A percentile compares a stretch with the other conserved stretches of the same genome.
These are phyloP conservation scores for Passer domesticus DNA, from an alignment of 2,113 vertebrate genomes.

Conservation along the genomic window DNA sequence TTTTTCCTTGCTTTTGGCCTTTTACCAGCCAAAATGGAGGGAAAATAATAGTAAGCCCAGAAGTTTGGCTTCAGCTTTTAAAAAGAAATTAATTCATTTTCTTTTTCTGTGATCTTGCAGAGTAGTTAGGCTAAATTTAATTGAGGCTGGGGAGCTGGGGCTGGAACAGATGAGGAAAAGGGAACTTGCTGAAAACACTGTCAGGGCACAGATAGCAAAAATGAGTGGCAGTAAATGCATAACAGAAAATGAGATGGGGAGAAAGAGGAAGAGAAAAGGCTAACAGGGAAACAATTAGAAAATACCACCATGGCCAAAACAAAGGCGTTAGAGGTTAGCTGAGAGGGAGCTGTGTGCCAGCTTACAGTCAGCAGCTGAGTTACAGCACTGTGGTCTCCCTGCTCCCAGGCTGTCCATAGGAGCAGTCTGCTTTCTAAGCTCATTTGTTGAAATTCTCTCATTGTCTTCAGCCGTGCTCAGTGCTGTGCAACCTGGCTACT, in stretches of 20 bases:
- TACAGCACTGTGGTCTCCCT: neutral
- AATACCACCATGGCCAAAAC: neutral
- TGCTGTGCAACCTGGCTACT: neutral
- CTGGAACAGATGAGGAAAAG: neutral
- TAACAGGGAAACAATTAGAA: conserved; percentile 7
- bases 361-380: neutral
- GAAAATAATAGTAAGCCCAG: neutral
- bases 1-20: neutral
- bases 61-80: neutral
- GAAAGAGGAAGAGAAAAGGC: conserved; percentile 26
- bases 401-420: neutral
- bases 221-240: neutral
- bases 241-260: conserved; percentile 20
- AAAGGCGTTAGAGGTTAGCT: neutral
- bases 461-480: neutral
- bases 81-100: neutral
- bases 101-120: neutral
- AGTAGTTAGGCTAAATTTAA: conserved; percentile 31
- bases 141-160: neutral
- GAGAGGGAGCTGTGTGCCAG: neutral
- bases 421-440: neutral
- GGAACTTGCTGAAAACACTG: conserved; percentile 45
- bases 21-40: neutral
- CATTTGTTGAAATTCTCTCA: neutral
- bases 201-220: conserved; percentile 17